Conservation (phyloP, 2,113 vertebrate species). For the Sinocyclocheilus maitianheensis region DNA sequence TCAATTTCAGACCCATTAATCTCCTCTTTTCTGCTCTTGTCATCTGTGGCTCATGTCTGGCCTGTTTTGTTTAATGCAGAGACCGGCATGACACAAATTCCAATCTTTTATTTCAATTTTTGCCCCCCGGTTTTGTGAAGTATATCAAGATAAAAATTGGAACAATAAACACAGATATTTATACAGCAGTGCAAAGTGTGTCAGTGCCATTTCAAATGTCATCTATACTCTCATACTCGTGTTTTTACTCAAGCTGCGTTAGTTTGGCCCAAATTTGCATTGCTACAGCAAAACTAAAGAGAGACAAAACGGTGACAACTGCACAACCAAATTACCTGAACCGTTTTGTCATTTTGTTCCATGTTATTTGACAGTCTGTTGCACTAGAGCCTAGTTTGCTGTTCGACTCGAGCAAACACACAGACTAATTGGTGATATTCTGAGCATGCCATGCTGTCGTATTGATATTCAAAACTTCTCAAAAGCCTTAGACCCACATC, state of each 20-base stretch:
- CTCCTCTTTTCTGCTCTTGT: constrained; percentile 67
- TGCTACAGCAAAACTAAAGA: background rate
- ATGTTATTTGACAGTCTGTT: constrained; percentile 28
- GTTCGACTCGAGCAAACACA: constrained; percentile 26
- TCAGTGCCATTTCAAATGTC: background rate
- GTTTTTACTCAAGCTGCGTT: background rate
- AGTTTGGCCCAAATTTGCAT: background rate
- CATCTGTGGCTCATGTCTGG: constrained; percentile 54
- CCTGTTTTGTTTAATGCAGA: constrained; percentile 58
- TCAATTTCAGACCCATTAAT: constrained; percentile 71
- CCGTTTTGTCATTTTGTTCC: constrained; percentile 24
- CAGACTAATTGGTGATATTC: constrained; percentile 59
- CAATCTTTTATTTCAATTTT: constrained; percentile 41
- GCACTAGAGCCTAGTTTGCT: constrained; percentile 1
- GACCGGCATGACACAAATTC: constrained; percentile 56
- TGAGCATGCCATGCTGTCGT: constrained; percentile 62
- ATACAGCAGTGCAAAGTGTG: constrained; percentile 16
- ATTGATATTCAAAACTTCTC: constrained; percentile 15
- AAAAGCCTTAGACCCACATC: constrained; percentile 57
- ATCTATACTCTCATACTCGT: constrained; percentile 2
- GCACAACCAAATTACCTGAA: background rate
- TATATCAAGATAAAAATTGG: constrained; percentile 19
- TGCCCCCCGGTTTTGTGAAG: constrained; percentile 39
- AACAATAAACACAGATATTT: constrained; percentile 49
- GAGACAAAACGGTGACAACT: constrained; percentile 2